Evolutionary conservation across 1,140 invertebrate genomes (phyloP), one percentile per base, ranked within the genome.

Genomic region (Coelopa frigida): DNA sequence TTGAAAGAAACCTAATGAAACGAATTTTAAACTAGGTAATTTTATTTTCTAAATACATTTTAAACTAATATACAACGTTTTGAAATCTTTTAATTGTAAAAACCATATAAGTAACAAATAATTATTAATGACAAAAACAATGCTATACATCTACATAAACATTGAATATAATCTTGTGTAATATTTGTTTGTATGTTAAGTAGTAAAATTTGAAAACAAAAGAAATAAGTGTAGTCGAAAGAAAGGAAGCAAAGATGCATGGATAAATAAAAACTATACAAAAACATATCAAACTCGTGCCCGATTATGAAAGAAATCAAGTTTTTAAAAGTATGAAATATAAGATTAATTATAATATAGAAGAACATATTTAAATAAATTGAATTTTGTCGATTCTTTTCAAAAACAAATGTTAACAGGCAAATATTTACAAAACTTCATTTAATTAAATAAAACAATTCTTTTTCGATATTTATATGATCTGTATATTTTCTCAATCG

Each of bases 241-340:
- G 45, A 54, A 10, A 40, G 48, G 56, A 49, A 32, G 48, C 49
- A 46, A 22, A 43, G 3, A 22, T 40, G 31, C 12, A 39, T 21
- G 5, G 33, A 47, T 27, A 7, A 46, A 46, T 23, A 27, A 24
- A 33, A 38, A 49, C 38, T 44, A 50, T 51, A 61, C 59, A 52
- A 61, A 67, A 66, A 63, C 63, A 67, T 67, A 67, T 67, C 63
- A 67, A 66, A 61, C 52, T 67, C 59, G 63, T 67, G 63, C 63
- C 63, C 63, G 62, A 53, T 53, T 15, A 42, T 29, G 21, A 27
- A 42, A 26, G 10, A 26, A 29, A 8, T 14, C 41, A 31, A 43
- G 38, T 40, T 40, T 40, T 18, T 26, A 26, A 40, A 12, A n/a
- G n/a, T n/a, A n/a, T n/a, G n/a, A n/a, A n/a, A n/a, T n/a, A n/a